phyloP scores from a whole-genome alignment of 2,113 vertebrate species.

The Sciurus niger region DNA sequence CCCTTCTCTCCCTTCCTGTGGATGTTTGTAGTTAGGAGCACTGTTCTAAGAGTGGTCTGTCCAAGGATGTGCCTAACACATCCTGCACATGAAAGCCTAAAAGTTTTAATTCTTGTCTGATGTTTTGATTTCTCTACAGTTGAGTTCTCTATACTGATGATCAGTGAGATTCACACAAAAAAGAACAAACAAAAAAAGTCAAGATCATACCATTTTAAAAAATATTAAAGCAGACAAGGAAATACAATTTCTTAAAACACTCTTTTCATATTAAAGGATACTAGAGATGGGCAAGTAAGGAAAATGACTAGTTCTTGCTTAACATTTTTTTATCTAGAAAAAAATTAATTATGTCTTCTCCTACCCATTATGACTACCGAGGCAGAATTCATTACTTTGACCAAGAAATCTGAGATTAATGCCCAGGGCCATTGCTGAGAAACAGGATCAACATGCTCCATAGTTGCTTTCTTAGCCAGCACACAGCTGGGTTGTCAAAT shows the following conservation, averaged over 20 bases:
- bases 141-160: constrained; percentile 22
- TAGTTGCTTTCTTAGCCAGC: background rate
- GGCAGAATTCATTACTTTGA: background rate
- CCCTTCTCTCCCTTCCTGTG: background rate
- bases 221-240: background rate
- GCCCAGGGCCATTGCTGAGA: background rate
- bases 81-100: background rate
- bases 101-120: background rate
- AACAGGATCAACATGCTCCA: background rate
- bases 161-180: background rate
- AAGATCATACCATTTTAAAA: background rate
- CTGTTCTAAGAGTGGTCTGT: background rate
- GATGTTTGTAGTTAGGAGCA: background rate
- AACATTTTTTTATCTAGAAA: background rate
- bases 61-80: fast-evolving
- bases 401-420: background rate
- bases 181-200: background rate
- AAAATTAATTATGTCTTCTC: background rate
- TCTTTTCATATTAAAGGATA: constrained; percentile 25
- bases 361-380: background rate
- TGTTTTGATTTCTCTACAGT: background rate
- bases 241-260: background rate
- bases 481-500: background rate
- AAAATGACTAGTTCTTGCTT: background rate
- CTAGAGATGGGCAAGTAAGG: background rate